Evolutionary conservation across 2,797 vertebrate genomes (phyloP), one percentile per base, ranked within the genome.

Genomic region (Pseudocheirus occidentalis): DNA sequence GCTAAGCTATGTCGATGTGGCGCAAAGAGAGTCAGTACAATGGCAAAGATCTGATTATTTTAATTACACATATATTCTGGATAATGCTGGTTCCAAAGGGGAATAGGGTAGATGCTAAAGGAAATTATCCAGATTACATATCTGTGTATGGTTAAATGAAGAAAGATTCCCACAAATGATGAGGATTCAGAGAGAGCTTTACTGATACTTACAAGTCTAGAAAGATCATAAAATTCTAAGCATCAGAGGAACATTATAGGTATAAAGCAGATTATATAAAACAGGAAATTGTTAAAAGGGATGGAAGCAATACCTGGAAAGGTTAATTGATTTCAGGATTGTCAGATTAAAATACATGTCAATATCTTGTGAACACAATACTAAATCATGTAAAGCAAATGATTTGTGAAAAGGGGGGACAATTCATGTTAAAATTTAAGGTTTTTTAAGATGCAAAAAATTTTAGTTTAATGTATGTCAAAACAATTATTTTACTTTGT

Each of bases 41-140:
- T 9, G 40, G 18, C 58, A 89, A 91, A 55, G 90, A 27, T 40
- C 14, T 92, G 40, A 91, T 62, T 89, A 46, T 89, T 97, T 13
- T 81, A 62, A 58, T 95, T 34, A 50, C 21, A 55, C n/a, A 62
- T 90, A 55, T 46, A 90, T 92, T 95, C 9, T 95, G 73, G 55
- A 56, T 59, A 89, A 93, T 52, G n/a, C 34, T 92, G 90, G 18
- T 46, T 56, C 29, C 7, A 90, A 87, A 56, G 55, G 55, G 29
- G 56, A 95, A 89, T 1, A 90, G 52, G 21, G 1, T 34, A 92
- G 58, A 1, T 90, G 29, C 92, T 95, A 91, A 31, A 94, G 93
- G 95, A 55, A 94, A 93, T 92, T 94, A 91, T 90, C 34, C 2
- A 93, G 93, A 94, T 56, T 58, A 62, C 94, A 92, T 73, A 90